phyloP scores from a whole-genome alignment of 2,113 vertebrate genomes.

The Bucco capensis region DNA sequence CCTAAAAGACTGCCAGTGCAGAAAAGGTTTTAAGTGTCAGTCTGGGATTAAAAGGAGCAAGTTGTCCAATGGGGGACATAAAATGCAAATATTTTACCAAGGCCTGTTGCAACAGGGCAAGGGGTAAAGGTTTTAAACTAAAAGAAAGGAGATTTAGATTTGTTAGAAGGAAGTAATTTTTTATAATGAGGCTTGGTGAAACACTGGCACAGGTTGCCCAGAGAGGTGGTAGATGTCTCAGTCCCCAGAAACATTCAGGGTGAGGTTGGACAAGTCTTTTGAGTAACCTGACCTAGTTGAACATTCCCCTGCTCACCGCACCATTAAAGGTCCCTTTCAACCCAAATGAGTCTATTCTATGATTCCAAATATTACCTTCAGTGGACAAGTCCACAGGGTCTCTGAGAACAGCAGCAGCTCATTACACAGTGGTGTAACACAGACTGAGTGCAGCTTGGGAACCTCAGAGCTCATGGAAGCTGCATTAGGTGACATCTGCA shows the following conservation, averaged over 20 bases:
- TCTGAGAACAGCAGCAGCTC: neutral
- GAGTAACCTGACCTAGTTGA: neutral
- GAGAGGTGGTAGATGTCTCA: neutral
- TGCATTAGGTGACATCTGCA: too few relatives aligned
- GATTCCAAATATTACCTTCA: neutral
- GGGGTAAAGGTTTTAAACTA: neutral
- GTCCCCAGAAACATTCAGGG: neutral
- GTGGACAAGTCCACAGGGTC: neutral
- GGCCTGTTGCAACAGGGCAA: neutral
- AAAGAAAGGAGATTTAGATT: neutral
- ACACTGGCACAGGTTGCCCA: neutral
- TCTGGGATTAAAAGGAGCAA: neutral
- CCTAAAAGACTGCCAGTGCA: neutral
- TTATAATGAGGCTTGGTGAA: neutral
- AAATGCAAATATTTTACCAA: neutral
- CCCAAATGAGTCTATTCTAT: neutral
- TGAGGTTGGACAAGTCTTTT: neutral
- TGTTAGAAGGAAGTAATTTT: neutral
- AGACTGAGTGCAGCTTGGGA: neutral
- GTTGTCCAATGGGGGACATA: neutral
- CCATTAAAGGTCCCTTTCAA: neutral
- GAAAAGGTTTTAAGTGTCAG: neutral
- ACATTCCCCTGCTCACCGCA: neutral
- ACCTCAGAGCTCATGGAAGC: fast-evolving
- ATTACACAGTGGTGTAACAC: fast-evolving